phyloP scores from a whole-genome alignment of 2,888 invertebrate species.

The Pilophorus perplexus region DNA sequence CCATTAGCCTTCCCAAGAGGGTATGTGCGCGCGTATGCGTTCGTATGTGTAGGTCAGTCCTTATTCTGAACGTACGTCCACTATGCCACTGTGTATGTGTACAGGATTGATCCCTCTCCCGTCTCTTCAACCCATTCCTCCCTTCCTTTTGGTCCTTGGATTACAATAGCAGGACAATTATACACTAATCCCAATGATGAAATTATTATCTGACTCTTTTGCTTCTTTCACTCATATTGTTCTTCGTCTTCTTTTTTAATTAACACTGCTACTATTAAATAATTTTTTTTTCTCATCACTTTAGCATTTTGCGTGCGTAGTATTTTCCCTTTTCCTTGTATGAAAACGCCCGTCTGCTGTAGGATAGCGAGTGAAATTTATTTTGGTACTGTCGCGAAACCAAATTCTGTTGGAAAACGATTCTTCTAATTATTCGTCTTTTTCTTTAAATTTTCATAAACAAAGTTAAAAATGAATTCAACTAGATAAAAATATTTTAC shows the following conservation, averaged over 20 bases:
- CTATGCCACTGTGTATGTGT: constrained; percentile 32
- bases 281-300: constrained; percentile 8
- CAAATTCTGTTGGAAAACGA: too few relatives aligned
- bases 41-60: constrained; percentile 31
- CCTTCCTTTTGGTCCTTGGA: constrained; percentile 41
- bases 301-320: neutral
- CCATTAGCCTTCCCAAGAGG: constrained; percentile 39
- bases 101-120: constrained; percentile 38
- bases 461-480: too few relatives aligned
- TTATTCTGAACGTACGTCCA: constrained; percentile 13
- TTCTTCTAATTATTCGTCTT: too few relatives aligned
- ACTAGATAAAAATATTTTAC: too few relatives aligned
- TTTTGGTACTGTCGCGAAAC: too few relatives aligned
- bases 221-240: constrained; percentile 36
- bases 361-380: too few relatives aligned
- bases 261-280: constrained; percentile 13
- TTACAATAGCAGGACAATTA: constrained; percentile 46
- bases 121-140: constrained; percentile 10
- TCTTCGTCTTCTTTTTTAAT: constrained; percentile 35
- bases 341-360: too few relatives aligned
- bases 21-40: constrained; percentile 30
- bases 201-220: constrained; percentile 45
- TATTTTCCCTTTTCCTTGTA: too few relatives aligned
- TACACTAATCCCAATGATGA: constrained; percentile 46
- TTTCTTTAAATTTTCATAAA: too few relatives aligned